These are phyloP conservation scores for Priocnemis perturbator DNA, from an alignment of 2,888 invertebrate genomes.

Conservation along the genomic window DNA sequence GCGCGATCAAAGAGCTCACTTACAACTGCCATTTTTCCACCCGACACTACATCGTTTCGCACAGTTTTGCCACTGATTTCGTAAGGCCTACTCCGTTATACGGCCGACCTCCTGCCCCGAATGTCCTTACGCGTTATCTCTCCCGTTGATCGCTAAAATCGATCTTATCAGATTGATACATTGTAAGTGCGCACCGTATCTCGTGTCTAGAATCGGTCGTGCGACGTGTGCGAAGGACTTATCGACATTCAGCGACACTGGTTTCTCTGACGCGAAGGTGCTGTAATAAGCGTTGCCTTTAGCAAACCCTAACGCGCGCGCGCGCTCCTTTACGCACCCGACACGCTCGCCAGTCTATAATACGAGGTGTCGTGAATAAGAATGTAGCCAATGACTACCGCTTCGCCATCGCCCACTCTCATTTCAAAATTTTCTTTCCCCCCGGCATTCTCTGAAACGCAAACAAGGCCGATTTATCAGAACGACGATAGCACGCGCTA, in stretches of 20 bases:
- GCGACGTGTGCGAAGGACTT: background rate
- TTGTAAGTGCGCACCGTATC: background rate
- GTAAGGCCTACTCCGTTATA: no score
- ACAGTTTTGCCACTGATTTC: no score
- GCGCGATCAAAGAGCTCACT: no score
- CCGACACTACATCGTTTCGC: no score
- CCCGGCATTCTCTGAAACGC: no score
- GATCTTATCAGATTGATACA: slow-evolving; percentile 2
- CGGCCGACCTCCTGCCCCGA: no score
- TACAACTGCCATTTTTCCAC: no score
- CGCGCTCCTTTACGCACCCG: slow-evolving; percentile 7
- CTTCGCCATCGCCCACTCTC: background rate
- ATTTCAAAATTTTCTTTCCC: no score
- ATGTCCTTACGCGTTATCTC: no score
- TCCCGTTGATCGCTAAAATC: background rate
- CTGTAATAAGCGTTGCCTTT: slow-evolving; percentile 26
- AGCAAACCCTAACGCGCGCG: slow-evolving; percentile 17
- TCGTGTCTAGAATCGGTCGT: no score
- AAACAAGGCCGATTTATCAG: no score
- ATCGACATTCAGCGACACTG: slow-evolving; percentile 16
- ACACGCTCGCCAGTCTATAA: background rate
- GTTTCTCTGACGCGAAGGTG: slow-evolving; percentile 9
- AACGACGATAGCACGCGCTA: no score
- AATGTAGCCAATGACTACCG: background rate
- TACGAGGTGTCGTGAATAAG: background rate